Evolutionary conservation across 2,113 vertebrate genomes (phyloP).

Genomic region (Laticauda laticaudata): DNA sequence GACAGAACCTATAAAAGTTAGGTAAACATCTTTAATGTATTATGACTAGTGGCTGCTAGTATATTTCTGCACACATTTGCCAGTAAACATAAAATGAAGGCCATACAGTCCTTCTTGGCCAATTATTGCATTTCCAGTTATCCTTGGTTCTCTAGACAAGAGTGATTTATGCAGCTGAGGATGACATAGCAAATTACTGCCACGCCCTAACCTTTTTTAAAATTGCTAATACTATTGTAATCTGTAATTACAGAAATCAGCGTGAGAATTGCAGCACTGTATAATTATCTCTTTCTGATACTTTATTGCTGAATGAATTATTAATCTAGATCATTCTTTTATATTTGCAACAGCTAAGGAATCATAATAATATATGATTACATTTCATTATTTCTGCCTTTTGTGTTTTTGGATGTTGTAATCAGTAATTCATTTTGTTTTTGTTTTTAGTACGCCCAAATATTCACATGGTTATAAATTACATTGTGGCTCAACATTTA

Average conservation of each 20-base stretch:
- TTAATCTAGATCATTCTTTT: constrained; percentile 85
- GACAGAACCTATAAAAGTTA: constrained; percentile 29
- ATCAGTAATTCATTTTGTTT: constrained; percentile 81
- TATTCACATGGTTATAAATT: constrained; percentile 73
- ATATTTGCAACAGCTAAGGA: constrained; percentile 77
- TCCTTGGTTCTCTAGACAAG: constrained; percentile 66
- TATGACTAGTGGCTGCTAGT: constrained; percentile 55
- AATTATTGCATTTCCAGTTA: constrained; percentile 72
- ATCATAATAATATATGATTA: constrained; percentile 78
- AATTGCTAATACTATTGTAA: constrained; percentile 83
- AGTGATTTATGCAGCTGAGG: constrained; percentile 72
- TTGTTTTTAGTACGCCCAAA: constrained; percentile 68
- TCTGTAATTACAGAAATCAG: constrained; percentile 85
- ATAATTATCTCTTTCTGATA: constrained; percentile 83
- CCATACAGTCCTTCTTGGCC: constrained; percentile 51
- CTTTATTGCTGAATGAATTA: constrained; percentile 85
- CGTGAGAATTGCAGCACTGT: constrained; percentile 80
- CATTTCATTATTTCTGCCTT: constrained; percentile 82
- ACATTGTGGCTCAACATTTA: constrained; percentile 69
- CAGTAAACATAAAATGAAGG: constrained; percentile 47
- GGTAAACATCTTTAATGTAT: constrained; percentile 50
- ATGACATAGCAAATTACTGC: constrained; percentile 81
- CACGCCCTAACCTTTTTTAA: constrained; percentile 78
- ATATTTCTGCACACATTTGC: constrained; percentile 35
- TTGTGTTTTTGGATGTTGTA: constrained; percentile 81